These are phyloP conservation scores for Conops quadrifasciatus DNA, from an alignment of 2,888 invertebrate species.

Conservation along the genomic window DNA sequence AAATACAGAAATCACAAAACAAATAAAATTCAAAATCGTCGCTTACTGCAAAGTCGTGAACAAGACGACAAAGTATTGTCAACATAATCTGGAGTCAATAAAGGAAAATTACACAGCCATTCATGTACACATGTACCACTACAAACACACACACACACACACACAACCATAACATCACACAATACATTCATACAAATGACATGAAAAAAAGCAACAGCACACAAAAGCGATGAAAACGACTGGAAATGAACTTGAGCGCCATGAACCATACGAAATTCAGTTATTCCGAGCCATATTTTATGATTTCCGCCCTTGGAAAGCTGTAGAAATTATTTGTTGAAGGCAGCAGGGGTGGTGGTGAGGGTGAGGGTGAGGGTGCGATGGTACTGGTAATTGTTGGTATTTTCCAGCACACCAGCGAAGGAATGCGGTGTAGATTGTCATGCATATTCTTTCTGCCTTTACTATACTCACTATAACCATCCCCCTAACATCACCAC, in stretches of 20 bases:
- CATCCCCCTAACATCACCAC: background rate
- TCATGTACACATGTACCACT: background rate
- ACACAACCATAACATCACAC: background rate
- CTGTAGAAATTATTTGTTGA: background rate
- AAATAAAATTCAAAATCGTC: constrained; percentile 26
- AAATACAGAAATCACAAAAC: constrained; percentile 20
- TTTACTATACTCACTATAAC: too few species aligned
- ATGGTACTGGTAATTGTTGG: background rate
- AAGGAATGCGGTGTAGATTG: too few species aligned
- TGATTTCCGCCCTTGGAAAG: constrained; percentile 17
- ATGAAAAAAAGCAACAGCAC: constrained; percentile 7
- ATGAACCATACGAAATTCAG: constrained; percentile 23
- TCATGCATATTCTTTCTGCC: too few species aligned
- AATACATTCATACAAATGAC: constrained; percentile 1
- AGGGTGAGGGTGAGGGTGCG: background rate
- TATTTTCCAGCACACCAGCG: background rate
- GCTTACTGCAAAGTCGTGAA: constrained; percentile 25
- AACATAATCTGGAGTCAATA: constrained; percentile 34
- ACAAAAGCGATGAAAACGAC: constrained; percentile 25
- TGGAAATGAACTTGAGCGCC: constrained; percentile 32
- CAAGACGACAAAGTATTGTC: constrained; percentile 28
- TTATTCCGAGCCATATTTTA: constrained; percentile 31
- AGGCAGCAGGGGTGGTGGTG: background rate
- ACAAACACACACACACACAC: constrained; percentile 19
- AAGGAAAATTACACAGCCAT: constrained; percentile 28